phyloP scores from a whole-genome alignment of 2,888 invertebrate species.

The Euspilapteryx auroguttella region DNA sequence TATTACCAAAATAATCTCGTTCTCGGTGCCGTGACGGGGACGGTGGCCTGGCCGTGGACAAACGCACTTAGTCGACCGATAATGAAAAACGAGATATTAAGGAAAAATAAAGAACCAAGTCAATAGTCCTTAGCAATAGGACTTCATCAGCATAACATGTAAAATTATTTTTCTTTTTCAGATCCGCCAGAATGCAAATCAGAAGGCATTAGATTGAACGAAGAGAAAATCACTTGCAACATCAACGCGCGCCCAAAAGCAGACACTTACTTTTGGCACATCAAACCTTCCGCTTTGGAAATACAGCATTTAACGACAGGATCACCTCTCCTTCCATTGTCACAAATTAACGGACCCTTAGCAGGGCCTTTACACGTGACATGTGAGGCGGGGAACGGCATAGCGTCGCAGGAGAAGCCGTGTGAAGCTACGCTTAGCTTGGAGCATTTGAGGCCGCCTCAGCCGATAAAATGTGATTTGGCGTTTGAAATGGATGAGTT shows the following conservation, averaged over 20 bases:
- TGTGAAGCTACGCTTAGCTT: conserved; percentile 33
- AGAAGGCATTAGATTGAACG: conserved; percentile 29
- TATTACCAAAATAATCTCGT: too few species aligned
- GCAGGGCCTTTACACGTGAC: conserved; percentile 24
- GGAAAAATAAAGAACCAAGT: too few species aligned
- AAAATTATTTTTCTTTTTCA: too few species aligned
- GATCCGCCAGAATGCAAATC: conserved; percentile 44
- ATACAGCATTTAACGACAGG: conserved; percentile 41
- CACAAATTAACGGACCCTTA: conserved; percentile 37
- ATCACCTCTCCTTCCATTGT: conserved; percentile 29
- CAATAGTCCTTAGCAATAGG: too few species aligned
- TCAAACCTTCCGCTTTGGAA: conserved; percentile 32
- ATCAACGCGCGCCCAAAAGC: conserved; percentile 32
- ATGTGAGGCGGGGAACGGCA: conserved; percentile 43
- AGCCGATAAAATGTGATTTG: conserved; percentile 40
- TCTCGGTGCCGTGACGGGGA: too few species aligned
- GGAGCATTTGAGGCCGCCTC: conserved; percentile 36
- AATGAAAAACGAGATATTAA: too few species aligned
- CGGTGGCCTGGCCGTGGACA: too few species aligned
- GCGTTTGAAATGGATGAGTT: conserved; percentile 43
- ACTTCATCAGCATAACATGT: too few species aligned
- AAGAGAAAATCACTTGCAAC: conserved; percentile 36
- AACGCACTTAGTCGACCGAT: too few species aligned
- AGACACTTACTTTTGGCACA: conserved; percentile 46
- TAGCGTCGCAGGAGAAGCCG: conserved; percentile 34